phyloP scores from a whole-genome alignment of 1,140 invertebrate species.

The Nylanderia fulva region DNA sequence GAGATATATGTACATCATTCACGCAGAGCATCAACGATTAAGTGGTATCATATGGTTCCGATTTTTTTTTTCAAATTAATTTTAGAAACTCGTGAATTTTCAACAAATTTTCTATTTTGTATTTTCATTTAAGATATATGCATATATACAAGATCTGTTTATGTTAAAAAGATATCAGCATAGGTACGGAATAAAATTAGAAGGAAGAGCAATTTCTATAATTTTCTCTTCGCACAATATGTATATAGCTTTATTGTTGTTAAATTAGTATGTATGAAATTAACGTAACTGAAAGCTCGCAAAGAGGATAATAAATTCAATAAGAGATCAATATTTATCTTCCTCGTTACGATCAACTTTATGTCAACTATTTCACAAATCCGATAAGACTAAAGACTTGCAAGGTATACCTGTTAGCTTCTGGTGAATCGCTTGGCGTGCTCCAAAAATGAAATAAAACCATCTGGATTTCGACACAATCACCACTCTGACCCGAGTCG shows the following conservation, averaged over 20 bases:
- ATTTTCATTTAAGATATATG: not conserved
- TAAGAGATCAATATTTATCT: no score
- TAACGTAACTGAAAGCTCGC: not conserved
- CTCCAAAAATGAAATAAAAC: not conserved
- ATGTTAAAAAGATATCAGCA: not conserved
- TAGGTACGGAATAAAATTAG: not conserved
- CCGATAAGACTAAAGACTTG: not conserved
- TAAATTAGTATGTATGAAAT: not conserved
- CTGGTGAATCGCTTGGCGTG: not conserved
- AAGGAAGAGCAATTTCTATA: not conserved
- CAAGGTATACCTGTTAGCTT: conserved; percentile 25
- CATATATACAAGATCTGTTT: not conserved
- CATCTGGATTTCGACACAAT: not conserved
- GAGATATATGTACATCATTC: not conserved
- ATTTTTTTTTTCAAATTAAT: conserved; percentile 31
- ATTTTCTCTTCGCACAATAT: not conserved
- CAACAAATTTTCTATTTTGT: not conserved
- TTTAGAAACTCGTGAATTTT: conserved; percentile 47
- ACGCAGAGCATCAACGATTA: not conserved
- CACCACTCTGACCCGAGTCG: not conserved
- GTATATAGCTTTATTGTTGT: not conserved
- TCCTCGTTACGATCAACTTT: not conserved
- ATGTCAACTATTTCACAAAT: not conserved
- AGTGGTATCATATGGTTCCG: not conserved
- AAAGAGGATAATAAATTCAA: not conserved